Base-by-base conservation (phyloP, 2,888 invertebrate species). In the Hedychridium roseum region DNA sequence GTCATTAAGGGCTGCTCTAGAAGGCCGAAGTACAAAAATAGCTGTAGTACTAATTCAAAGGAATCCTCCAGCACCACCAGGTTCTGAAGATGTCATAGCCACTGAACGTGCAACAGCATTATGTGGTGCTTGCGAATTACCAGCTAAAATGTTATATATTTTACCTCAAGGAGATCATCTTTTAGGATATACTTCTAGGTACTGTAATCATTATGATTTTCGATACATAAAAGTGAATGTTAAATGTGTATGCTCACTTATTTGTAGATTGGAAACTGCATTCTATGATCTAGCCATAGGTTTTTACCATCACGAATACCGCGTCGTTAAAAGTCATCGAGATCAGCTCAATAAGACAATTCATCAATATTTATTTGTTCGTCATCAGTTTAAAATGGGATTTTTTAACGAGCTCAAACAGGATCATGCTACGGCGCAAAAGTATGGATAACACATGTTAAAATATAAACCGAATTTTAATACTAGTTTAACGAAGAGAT, bases 381-480 rank as follows among this genome's bases (percentile, higher is more conserved):
- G 99, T 21, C 97, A 98, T 81, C 94, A 97, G 73, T 97, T 97
- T 76, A 99, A 99, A 82, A 87, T 97, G 78, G 99, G 92, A 0
- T 97, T 96, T 81, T 86, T 96, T 41, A 92, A 92, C 71, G 99
- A 99, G 81, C 80, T 99, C 54, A 90, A 92, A 67, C 94, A 96
- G 75, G 98, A 97, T 74, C 83, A 87, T 60, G 88, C 87, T 71
- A 88, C 90, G 0, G 94, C 96, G 9, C 87, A 92, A 66, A 92
- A 91, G 85, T 88, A 79, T 78, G 78, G 41, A 4, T 35, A n/a
- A n/a, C n/a, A 31, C 21, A 42, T 32, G 14, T 7, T 39, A 31
- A 41, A 28, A 32, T 45, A 12, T 44, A n/a, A 44, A 31, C 27
- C 11, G 2, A 30, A 40, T 9, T 15, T 41, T 2, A 16, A 9